Conservation (phyloP, 2,113 vertebrate species). For the Paradisaea rubra region DNA sequence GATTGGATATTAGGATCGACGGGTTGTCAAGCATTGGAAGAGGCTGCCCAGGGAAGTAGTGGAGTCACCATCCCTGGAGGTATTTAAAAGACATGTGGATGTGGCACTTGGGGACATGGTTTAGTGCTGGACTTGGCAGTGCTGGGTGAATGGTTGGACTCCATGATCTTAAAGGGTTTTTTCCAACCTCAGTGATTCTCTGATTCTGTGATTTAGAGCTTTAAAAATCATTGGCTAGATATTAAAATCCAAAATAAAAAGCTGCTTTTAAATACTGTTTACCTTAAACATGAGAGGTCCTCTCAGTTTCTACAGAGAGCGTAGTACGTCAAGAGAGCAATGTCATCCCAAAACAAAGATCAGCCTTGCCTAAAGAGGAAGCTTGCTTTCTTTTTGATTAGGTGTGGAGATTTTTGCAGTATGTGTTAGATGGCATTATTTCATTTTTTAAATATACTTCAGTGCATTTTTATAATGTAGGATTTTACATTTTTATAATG, state of each 20-base stretch:
- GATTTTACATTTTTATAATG: not conserved
- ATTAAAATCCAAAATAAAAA: not conserved
- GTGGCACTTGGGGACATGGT: too few relatives aligned
- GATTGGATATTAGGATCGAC: not conserved
- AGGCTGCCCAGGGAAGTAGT: not conserved
- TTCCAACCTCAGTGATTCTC: not conserved
- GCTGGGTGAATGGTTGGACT: not conserved
- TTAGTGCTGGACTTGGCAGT: not conserved
- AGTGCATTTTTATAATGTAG: not conserved
- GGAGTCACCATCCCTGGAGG: not conserved
- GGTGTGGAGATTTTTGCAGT: not conserved
- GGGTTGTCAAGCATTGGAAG: not conserved
- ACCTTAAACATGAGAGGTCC: not conserved
- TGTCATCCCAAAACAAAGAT: not conserved
- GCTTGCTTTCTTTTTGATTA: not conserved
- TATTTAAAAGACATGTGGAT: not conserved
- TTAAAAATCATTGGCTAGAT: not conserved
- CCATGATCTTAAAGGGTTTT: not conserved
- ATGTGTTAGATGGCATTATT: not conserved
- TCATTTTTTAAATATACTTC: not conserved
- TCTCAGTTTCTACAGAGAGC: not conserved
- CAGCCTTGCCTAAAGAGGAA: not conserved
- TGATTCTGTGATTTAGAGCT: not conserved
- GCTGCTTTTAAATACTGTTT: not conserved
- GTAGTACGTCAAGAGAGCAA: not conserved